Base-by-base conservation (phyloP, 1,140 invertebrate species). In the Acarapis woodi region DNA sequence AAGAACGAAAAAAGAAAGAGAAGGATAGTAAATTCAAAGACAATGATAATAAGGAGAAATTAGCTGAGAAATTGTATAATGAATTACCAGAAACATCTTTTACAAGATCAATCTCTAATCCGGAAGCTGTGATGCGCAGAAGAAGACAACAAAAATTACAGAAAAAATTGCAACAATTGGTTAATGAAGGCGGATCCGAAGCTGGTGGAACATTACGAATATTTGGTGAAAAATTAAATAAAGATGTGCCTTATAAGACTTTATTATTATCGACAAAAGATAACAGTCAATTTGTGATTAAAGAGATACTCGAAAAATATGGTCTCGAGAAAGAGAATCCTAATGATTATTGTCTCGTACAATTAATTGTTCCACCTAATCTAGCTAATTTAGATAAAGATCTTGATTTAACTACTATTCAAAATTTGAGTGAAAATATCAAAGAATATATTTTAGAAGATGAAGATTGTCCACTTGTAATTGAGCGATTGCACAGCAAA, bases 211-310 rank as follows among this genome's bases (percentile, higher is more conserved):
- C 85, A 4, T 57, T 99, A 19, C 93, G 96, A 59, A 93, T 99
- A 47, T 96, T 94, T 58, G 90, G 90, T 19, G 82, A 90, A 54
- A 78, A 82, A 10, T 61, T 99, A 5, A 83, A 82, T 51, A 73
- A 78, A 48, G 85, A 93, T 60, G 82, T 94, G 42, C 88, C 90
- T 29, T 99, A 99, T 57, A 96, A 97, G 61, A 96, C 90, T 2
- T 59, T 99, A 26, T 62, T 97, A 42, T 60, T 97, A 22, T 90
- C 85, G 15, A 73, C 88, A 10, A 65, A 77, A 30, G 90, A 97
- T 55, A 74, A 71, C 26, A 83, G 87, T 2, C 70, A 71, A 24
- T 70, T 70, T 44, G 83, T 97, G 28, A 77, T 97, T 22, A 64
- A 73, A 46, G 88, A 97, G 63, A 94, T 93, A 67, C 64, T 97